These are phyloP conservation scores for Morone chrysops DNA, from an alignment of 2,113 vertebrate genomes.

Conservation along the genomic window DNA sequence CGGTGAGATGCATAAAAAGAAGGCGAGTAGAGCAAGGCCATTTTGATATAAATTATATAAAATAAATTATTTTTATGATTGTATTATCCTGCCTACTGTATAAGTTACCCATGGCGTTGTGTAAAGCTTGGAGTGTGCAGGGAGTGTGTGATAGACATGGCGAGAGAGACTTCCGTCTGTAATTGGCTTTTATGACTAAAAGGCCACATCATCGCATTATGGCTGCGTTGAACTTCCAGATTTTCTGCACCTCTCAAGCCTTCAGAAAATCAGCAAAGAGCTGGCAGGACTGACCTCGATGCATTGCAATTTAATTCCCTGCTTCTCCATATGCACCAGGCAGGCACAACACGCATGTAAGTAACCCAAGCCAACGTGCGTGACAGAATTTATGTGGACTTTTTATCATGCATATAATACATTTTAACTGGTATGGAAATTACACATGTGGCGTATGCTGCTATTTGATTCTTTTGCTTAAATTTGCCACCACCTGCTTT, in stretches of 20 bases:
- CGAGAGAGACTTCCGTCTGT: constrained; percentile 30
- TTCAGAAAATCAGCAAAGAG: constrained; percentile 33
- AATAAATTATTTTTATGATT: constrained; percentile 46
- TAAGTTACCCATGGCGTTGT: constrained; percentile 18
- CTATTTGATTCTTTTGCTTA: background rate
- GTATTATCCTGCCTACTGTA: constrained; percentile 23
- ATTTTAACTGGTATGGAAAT: constrained; percentile 24
- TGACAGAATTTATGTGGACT: constrained; percentile 6
- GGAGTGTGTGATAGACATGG: constrained; percentile 48
- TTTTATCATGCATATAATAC: constrained; percentile 1
- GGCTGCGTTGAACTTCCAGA: constrained; percentile 36
- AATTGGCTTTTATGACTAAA: constrained; percentile 57
- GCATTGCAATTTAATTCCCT: constrained; percentile 29
- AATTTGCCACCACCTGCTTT: constrained; percentile 11
- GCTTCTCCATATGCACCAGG: constrained; percentile 6
- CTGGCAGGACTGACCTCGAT: constrained; percentile 5
- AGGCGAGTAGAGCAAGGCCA: constrained; percentile 9
- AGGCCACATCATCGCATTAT: constrained; percentile 44
- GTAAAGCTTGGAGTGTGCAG: constrained; percentile 17
- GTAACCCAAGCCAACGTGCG: background rate
- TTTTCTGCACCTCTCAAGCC: constrained; percentile 31
- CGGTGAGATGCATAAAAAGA: constrained; percentile 49
- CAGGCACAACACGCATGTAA: constrained; percentile 6
- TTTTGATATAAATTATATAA: constrained; percentile 49
- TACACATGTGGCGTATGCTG: background rate